Percentiles rank a stretch among this genome's conserved stretches.
Evolutionary conservation across 2,888 invertebrate genomes (phyloP).

Genomic region (Halictus ligatus): DNA sequence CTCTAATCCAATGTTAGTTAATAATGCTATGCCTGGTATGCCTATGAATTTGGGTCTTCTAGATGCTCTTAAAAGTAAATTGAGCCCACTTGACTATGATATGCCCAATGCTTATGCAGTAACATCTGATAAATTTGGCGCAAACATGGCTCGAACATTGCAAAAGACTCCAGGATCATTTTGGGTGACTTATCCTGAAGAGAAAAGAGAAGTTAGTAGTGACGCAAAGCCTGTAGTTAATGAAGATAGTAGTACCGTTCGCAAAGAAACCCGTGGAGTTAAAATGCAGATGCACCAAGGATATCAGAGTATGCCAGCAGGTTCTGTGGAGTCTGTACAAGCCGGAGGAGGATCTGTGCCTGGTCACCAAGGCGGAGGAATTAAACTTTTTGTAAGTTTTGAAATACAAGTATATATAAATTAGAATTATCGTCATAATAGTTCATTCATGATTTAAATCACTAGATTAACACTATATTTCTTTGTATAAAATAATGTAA

Average conservation of each 20-base stretch:
- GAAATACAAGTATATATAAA: not conserved
- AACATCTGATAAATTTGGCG: constrained; percentile 23
- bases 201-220: constrained; percentile 68
- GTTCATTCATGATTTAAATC: not conserved
- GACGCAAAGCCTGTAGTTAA: constrained; percentile 22
- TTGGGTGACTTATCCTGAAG: constrained; percentile 74
- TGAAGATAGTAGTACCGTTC: constrained; percentile 6
- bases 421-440: not conserved
- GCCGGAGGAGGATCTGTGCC: constrained; percentile 80
- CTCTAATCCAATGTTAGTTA: constrained; percentile 20
- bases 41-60: constrained; percentile 72
- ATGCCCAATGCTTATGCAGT: constrained; percentile 33
- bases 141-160: constrained; percentile 45
- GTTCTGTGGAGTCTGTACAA: constrained; percentile 79
- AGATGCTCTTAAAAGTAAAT: constrained; percentile 76
- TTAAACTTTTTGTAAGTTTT: constrained; percentile 80
- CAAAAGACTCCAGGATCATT: constrained; percentile 68
- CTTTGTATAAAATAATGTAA: not conserved
- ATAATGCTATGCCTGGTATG: constrained; percentile 11
- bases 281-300: constrained; percentile 82
- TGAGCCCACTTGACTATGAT: constrained; percentile 62
- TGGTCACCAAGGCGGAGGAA: constrained; percentile 80
- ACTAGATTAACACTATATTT: not conserved
- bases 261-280: constrained; percentile 71
- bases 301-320: constrained; percentile 81